Conservation (phyloP, 2,888 invertebrate species). For the Podotricha telesiphe region DNA sequence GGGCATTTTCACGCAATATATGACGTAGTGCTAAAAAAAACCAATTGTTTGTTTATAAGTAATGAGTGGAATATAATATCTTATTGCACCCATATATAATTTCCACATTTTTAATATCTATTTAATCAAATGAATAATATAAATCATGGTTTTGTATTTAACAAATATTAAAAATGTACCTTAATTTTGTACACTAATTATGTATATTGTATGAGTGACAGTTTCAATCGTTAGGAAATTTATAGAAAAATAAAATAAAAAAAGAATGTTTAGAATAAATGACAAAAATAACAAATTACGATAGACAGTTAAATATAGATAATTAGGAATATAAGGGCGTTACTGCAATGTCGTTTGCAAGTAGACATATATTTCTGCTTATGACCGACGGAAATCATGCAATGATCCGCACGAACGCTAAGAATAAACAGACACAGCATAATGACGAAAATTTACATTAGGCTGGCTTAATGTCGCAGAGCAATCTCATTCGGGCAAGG, state of each 20-base stretch:
- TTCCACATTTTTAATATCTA: background rate
- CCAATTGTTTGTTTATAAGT: background rate
- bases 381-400: slow-evolving; percentile 66
- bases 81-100: too few species aligned
- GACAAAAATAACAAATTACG: slow-evolving; percentile 8
- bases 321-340: slow-evolving; percentile 26
- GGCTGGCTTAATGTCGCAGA: slow-evolving; percentile 79
- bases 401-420: slow-evolving; percentile 54
- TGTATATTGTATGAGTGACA: background rate
- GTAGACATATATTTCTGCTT: slow-evolving; percentile 35
- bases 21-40: slow-evolving; percentile 7
- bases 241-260: background rate
- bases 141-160: too few species aligned
- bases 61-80: too few species aligned
- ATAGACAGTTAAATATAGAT: slow-evolving; percentile 27
- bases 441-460: slow-evolving; percentile 80
- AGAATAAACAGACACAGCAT: slow-evolving; percentile 69
- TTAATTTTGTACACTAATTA: background rate
- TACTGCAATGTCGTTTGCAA: slow-evolving; percentile 25
- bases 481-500: slow-evolving; percentile 79
- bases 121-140: too few species aligned
- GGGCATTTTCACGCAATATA: slow-evolving; percentile 33
- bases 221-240: background rate
- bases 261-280: background rate
- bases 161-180: too few species aligned